These are phyloP conservation scores for Apamea monoglypha DNA, from an alignment of 2,888 invertebrate genomes.

Conservation along the genomic window DNA sequence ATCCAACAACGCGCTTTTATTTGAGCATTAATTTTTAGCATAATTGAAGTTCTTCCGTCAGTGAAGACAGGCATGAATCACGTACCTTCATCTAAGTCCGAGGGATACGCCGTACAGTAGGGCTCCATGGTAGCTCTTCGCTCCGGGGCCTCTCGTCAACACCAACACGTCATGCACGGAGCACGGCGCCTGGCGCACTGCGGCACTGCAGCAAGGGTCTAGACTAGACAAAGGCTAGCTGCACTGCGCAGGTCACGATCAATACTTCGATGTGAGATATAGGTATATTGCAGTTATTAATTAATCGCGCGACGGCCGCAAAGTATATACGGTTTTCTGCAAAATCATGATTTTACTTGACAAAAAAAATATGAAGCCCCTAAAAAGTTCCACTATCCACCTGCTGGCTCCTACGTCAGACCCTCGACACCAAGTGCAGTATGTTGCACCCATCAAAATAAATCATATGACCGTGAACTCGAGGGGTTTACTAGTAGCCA, in stretches of 20 bases:
- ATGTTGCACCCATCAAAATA: too few species aligned
- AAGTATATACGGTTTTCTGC: neutral
- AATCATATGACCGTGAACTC: too few species aligned
- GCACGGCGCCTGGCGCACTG: conserved; percentile 11
- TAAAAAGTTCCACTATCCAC: too few species aligned
- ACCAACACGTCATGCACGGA: conserved; percentile 2
- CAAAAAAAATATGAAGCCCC: too few species aligned
- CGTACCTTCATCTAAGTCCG: conserved; percentile 21
- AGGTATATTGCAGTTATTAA: neutral
- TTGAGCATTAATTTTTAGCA: neutral
- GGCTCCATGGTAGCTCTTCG: neutral
- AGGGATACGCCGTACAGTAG: conserved; percentile 1
- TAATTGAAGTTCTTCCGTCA: neutral
- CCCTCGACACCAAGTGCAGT: too few species aligned
- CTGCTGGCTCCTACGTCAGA: too few species aligned
- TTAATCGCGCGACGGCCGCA: neutral
- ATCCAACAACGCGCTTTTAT: neutral
- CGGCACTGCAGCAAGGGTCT: conserved; percentile 10
- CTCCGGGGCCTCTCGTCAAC: neutral
- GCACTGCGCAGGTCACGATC: conserved; percentile 26
- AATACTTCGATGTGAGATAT: conserved; percentile 9
- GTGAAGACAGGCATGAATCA: neutral
- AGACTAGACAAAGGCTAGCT: neutral
- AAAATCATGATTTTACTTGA: neutral
- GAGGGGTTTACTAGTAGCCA: too few species aligned